Evolutionary conservation across 2,888 invertebrate genomes (phyloP), one percentile per base, ranked within the genome.

Genomic region (Thereva unica): DNA sequence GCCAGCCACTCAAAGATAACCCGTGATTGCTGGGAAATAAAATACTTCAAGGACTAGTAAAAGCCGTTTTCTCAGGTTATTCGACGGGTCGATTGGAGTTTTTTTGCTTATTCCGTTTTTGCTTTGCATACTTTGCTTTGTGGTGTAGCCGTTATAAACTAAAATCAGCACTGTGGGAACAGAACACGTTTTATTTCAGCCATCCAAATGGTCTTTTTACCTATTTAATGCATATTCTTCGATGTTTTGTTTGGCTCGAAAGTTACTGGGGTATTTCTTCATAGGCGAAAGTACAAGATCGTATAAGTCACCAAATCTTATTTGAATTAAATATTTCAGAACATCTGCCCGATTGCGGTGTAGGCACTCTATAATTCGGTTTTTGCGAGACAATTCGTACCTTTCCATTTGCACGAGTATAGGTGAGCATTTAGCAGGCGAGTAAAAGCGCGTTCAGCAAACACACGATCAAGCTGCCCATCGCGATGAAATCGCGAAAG

Each of bases 31-130:
- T 66, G 68, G 68, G 66, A 68, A 68, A 68, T 68, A 68, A 66
- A 66, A 68, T 52, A 66, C 66, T 68, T 68, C 68, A 68, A 68
- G 68, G 68, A 68, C 66, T 68, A 66, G 68, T 68, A 66, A 68
- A 68, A 68, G 68, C 68, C 66, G 68, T 68, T 68, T 68, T 68
- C 68, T 68, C 59, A 68, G 64, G 61, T 68, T 68, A 66, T 65
- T 65, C 59, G 65, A 65, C 65, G 65, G 65, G 59, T 65, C 65
- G 59, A 53, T 57, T 61, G 63, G 45, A 53, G 44, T 40, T 54
- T 55, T 61, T 40, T 59, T 45, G 49, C 45, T 47, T 56, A 34
- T 56, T 56, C 9, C 49, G 38, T 37, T 50, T 38, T 52, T 67
- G 50, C 49, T 54, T 64, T 64, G 54, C 49, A 67, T 63, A 55